Conservation (phyloP, 2,113 vertebrate species). For the Tamias sibiricus region DNA sequence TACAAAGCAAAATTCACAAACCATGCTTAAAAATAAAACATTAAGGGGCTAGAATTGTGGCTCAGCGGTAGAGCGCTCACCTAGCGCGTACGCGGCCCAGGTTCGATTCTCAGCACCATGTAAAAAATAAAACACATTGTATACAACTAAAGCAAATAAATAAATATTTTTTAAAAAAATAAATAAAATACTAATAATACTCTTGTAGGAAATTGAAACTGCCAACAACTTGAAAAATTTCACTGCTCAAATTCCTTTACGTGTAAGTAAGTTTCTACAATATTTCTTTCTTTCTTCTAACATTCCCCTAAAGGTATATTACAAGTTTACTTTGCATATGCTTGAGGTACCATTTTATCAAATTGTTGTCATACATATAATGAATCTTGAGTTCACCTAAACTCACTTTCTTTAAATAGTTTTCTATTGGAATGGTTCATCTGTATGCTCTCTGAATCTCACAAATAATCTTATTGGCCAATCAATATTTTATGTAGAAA, state of each 20-base stretch:
- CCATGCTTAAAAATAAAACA: conserved; percentile 55
- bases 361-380: neutral
- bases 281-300: conserved; percentile 51
- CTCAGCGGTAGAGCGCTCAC: too few relatives aligned
- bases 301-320: conserved; percentile 31
- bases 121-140: too few relatives aligned
- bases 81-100: too few relatives aligned
- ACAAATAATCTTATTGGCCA: neutral
- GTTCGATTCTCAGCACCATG: too few relatives aligned
- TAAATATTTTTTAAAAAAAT: too few relatives aligned
- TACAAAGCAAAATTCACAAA: conserved; percentile 62
- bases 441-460: conserved; percentile 14
- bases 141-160: too few relatives aligned
- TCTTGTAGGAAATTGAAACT: conserved; percentile 38
- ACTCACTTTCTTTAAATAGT: conserved; percentile 40
- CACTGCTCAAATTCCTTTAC: conserved; percentile 29
- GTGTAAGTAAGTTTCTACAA: conserved; percentile 5
- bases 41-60: too few relatives aligned
- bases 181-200: conserved; percentile 57
- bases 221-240: conserved; percentile 26
- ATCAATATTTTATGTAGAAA: neutral
- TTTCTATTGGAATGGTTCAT: neutral
- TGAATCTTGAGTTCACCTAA: neutral
- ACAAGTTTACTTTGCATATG: conserved; percentile 36
- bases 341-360: conserved; percentile 31